A percentile compares a stretch with the other conserved stretches of the same genome.
These are phyloP conservation scores for Drosophila obscura DNA, from an alignment of 1,140 invertebrate species.

Conservation along the genomic window DNA sequence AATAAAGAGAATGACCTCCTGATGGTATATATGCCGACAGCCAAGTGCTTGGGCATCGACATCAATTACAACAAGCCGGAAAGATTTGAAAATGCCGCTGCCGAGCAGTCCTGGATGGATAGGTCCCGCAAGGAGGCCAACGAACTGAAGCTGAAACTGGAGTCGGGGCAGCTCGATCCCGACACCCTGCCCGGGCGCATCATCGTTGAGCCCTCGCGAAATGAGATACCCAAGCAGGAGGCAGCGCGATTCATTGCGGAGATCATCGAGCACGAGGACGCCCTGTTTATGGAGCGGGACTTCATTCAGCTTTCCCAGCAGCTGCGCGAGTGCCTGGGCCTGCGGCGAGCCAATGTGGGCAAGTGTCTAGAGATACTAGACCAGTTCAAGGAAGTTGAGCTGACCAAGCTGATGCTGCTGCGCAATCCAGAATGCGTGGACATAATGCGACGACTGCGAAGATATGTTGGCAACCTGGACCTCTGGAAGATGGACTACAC, in stretches of 20 bases:
- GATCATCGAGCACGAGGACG: constrained; percentile 75
- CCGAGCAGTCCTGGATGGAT: constrained; percentile 86
- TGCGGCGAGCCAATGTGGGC: constrained; percentile 88
- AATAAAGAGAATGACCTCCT: constrained; percentile 83
- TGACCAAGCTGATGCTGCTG: constrained; percentile 92
- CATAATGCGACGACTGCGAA: constrained; percentile 88
- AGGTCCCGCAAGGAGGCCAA: constrained; percentile 85
- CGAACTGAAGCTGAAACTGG: constrained; percentile 83
- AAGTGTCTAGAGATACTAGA: constrained; percentile 87
- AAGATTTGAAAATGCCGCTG: constrained; percentile 84
- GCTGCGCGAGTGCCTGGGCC: constrained; percentile 88
- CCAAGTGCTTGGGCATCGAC: constrained; percentile 87
- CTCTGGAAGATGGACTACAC: constrained; percentile 89
- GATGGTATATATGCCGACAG: constrained; percentile 85
- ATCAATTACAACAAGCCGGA: constrained; percentile 85
- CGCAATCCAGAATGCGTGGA: constrained; percentile 93
- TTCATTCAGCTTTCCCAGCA: constrained; percentile 89
- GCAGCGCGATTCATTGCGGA: constrained; percentile 68
- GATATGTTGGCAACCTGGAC: constrained; percentile 90
- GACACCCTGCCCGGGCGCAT: constrained; percentile 86
- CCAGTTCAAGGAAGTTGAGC: constrained; percentile 86
- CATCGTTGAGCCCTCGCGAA: constrained; percentile 85
- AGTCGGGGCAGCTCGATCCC: constrained; percentile 86
- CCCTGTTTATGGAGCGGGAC: constrained; percentile 84
- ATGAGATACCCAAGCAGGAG: constrained; percentile 68